phyloP scores from a whole-genome alignment of 2,797 vertebrate species.

The Periparus ater region DNA sequence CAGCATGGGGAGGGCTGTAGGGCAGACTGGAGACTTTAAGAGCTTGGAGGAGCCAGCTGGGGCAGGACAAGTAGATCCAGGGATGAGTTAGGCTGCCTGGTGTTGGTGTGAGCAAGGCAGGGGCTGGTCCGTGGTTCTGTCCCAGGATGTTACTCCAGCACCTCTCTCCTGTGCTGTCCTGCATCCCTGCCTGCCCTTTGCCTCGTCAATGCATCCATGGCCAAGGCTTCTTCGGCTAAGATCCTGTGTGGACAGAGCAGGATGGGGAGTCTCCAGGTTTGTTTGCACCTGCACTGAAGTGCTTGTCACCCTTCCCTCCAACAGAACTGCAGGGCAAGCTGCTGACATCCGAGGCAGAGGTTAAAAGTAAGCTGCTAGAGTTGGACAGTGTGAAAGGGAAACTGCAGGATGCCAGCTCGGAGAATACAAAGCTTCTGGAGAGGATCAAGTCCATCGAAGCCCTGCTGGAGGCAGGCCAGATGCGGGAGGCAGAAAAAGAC shows the following conservation, averaged over 20 bases:
- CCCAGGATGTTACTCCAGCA: neutral
- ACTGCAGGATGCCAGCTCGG: slow-evolving; percentile 76
- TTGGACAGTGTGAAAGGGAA: slow-evolving; percentile 78
- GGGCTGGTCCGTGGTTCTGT: accelerated
- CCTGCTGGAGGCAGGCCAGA: slow-evolving; percentile 86
- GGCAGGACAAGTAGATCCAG: neutral
- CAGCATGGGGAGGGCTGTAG: neutral
- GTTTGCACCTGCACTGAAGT: neutral
- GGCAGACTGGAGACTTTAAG: neutral
- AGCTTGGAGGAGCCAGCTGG: neutral
- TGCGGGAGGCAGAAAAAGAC: slow-evolving; percentile 70
- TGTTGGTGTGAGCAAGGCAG: neutral
- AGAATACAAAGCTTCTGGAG: slow-evolving; percentile 84
- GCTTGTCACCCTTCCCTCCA: neutral
- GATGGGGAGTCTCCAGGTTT: neutral
- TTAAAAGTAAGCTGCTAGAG: slow-evolving; percentile 79
- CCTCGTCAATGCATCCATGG: neutral
- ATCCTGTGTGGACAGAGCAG: neutral
- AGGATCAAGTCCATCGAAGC: slow-evolving; percentile 84
- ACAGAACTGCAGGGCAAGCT: slow-evolving; percentile 84
- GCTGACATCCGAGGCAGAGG: slow-evolving; percentile 79
- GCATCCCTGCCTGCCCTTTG: neutral
- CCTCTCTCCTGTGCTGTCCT: neutral
- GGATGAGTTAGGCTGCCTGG: neutral
- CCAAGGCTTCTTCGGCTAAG: neutral